Evolutionary conservation across 2,113 vertebrate genomes (phyloP).

Genomic region (Stigmatopora argus): DNA sequence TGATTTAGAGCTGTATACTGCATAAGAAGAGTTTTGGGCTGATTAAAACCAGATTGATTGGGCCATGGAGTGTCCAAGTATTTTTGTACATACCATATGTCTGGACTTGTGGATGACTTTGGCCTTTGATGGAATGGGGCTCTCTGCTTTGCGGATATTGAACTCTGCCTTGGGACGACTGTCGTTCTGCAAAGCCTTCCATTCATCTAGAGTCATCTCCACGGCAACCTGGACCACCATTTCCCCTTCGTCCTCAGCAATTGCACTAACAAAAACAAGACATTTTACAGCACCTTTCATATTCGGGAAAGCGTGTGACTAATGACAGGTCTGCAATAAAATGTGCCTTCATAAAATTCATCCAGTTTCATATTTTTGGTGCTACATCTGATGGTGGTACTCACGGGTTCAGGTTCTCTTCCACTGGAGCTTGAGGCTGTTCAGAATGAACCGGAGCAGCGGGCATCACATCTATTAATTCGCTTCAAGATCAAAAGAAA

Average conservation of each 20-base stretch:
- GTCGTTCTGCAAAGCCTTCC: slow-evolving; percentile 85
- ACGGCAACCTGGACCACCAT: slow-evolving; percentile 77
- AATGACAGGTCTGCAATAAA: not conserved
- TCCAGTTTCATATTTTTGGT: not conserved
- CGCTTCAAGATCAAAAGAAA: slow-evolving; percentile 52
- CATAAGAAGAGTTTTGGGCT: not conserved
- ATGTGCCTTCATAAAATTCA: not conserved
- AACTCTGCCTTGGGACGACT: slow-evolving; percentile 84
- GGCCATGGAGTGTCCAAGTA: not conserved
- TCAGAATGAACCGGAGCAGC: slow-evolving; percentile 52
- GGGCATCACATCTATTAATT: slow-evolving; percentile 54
- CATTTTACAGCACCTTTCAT: not conserved
- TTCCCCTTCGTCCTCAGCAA: slow-evolving; percentile 53
- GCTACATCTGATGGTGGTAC: slow-evolving; percentile 6
- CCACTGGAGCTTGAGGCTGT: slow-evolving; percentile 49
- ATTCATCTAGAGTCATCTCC: slow-evolving; percentile 95
- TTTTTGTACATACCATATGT: slow-evolving; percentile 45
- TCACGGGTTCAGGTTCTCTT: slow-evolving; percentile 73
- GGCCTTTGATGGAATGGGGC: slow-evolving; percentile 84
- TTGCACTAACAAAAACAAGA: slow-evolving; percentile 15
- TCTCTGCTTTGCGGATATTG: slow-evolving; percentile 88
- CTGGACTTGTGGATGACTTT: slow-evolving; percentile 93
- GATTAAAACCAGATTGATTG: not conserved
- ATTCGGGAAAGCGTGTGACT: not conserved
- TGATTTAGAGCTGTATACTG: not conserved